phyloP scores from a whole-genome alignment of 2,113 vertebrate genomes.

The Mastomys coucha region DNA sequence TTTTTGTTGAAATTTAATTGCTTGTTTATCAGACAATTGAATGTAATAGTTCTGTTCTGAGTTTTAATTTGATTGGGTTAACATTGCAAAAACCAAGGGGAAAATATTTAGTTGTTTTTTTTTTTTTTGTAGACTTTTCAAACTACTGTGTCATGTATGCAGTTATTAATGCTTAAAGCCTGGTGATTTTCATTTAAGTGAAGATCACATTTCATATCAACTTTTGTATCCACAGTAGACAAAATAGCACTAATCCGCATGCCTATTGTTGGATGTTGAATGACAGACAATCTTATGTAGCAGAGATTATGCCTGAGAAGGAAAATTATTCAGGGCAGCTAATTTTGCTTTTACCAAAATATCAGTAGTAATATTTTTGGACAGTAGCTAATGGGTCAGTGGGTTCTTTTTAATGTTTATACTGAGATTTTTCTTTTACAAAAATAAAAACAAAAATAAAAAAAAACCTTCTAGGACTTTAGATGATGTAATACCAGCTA shows the following conservation, averaged over 20 bases:
- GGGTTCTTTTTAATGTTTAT: slow-evolving; percentile 87
- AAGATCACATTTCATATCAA: slow-evolving; percentile 86
- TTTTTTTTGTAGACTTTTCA: slow-evolving; percentile 75
- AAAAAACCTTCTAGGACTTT: slow-evolving; percentile 73
- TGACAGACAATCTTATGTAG: slow-evolving; percentile 83
- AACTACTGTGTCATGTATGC: slow-evolving; percentile 81
- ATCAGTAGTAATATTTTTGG: slow-evolving; percentile 85
- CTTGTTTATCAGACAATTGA: slow-evolving; percentile 87
- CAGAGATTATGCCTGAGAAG: slow-evolving; percentile 77
- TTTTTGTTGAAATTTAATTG: slow-evolving; percentile 80
- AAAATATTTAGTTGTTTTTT: slow-evolving; percentile 64
- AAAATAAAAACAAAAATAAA: slow-evolving; percentile 76
- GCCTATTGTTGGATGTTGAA: slow-evolving; percentile 85
- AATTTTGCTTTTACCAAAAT: slow-evolving; percentile 90
- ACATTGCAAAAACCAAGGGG: slow-evolving; percentile 66
- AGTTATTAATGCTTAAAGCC: slow-evolving; percentile 84
- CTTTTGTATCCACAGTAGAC: slow-evolving; percentile 88
- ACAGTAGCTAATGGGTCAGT: slow-evolving; percentile 83
- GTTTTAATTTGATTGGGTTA: slow-evolving; percentile 80
- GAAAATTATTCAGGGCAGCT: slow-evolving; percentile 89
- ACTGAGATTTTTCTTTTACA: slow-evolving; percentile 84
- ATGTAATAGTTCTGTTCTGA: slow-evolving; percentile 85
- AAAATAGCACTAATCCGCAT: slow-evolving; percentile 86
- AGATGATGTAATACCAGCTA: slow-evolving; percentile 83
- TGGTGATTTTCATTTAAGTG: slow-evolving; percentile 86